These are phyloP conservation scores for Gobiocypris rarus DNA, from an alignment of 2,113 vertebrate species.

Conservation along the genomic window DNA sequence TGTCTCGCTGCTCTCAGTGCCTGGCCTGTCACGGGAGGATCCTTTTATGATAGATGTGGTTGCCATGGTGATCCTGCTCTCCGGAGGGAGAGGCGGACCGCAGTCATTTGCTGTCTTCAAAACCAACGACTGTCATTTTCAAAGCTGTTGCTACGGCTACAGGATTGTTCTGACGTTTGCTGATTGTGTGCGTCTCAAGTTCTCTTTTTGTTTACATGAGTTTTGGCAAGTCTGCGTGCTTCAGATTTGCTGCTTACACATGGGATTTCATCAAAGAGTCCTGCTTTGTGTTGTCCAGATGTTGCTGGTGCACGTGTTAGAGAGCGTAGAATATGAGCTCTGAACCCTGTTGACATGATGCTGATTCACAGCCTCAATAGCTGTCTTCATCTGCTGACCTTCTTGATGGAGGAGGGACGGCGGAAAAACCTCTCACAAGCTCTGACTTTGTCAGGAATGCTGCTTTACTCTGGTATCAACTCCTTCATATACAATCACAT, in stretches of 20 bases:
- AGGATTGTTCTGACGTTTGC: slow-evolving; percentile 4
- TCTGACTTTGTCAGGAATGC: background rate
- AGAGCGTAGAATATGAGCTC: background rate
- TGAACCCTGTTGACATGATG: background rate
- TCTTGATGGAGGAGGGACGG: slow-evolving; percentile 8
- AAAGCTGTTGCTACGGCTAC: slow-evolving; percentile 39
- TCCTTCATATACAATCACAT: background rate
- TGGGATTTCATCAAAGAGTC: slow-evolving; percentile 41
- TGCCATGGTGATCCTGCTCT: slow-evolving; percentile 82
- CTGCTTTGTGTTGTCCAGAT: slow-evolving; percentile 79
- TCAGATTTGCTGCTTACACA: background rate
- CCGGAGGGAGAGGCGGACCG: slow-evolving; percentile 63
- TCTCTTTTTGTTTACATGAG: slow-evolving; percentile 29
- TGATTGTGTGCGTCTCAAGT: background rate
- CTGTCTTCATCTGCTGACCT: background rate
- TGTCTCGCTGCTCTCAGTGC: slow-evolving; percentile 65
- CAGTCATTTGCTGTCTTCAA: slow-evolving; percentile 35
- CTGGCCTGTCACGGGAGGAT: slow-evolving; percentile 70
- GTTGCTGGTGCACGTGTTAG: slow-evolving; percentile 68
- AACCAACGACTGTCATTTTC: slow-evolving; percentile 36
- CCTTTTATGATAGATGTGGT: slow-evolving; percentile 81
- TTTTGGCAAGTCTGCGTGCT: background rate
- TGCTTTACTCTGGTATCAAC: background rate
- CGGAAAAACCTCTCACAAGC: background rate
- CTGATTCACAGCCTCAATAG: background rate